phyloP scores from a whole-genome alignment of 2,113 vertebrate genomes.

The Notothenia rossii region DNA sequence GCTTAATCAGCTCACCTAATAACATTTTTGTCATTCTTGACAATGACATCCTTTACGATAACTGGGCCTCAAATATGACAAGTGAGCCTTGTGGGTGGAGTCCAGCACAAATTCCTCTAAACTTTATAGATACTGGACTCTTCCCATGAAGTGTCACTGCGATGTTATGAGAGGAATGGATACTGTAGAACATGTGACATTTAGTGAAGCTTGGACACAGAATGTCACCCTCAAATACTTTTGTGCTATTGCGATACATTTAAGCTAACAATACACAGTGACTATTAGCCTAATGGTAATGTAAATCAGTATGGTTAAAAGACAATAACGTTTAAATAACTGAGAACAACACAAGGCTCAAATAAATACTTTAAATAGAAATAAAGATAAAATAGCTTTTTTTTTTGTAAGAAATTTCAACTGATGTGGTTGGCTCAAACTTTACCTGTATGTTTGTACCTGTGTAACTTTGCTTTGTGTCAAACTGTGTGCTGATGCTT shows the following conservation, averaged over 20 bases:
- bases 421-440: neutral
- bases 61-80: neutral
- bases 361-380: neutral
- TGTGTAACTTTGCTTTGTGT: neutral
- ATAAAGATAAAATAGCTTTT: neutral
- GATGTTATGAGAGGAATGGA: slow-evolving; percentile 55
- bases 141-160: slow-evolving; percentile 31
- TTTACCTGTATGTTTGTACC: neutral
- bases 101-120: slow-evolving; percentile 2
- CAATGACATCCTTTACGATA: neutral
- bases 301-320: neutral
- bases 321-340: too few relatives aligned
- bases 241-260: too few relatives aligned
- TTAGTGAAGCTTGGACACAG: slow-evolving; percentile 33
- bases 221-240: too few relatives aligned
- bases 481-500: neutral
- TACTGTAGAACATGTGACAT: slow-evolving; percentile 20
- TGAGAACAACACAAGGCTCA: neutral
- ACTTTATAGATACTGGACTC: slow-evolving; percentile 7
- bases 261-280: neutral
- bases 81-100: slow-evolving; percentile 16
- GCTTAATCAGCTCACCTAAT: neutral
- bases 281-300: neutral
- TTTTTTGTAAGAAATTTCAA: neutral
- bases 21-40: neutral